Percentiles rank a stretch among this genome's conserved stretches.
These are phyloP conservation scores for Sebastes nivosus DNA, from an alignment of 2,797 vertebrate genomes.

Conservation along the genomic window DNA sequence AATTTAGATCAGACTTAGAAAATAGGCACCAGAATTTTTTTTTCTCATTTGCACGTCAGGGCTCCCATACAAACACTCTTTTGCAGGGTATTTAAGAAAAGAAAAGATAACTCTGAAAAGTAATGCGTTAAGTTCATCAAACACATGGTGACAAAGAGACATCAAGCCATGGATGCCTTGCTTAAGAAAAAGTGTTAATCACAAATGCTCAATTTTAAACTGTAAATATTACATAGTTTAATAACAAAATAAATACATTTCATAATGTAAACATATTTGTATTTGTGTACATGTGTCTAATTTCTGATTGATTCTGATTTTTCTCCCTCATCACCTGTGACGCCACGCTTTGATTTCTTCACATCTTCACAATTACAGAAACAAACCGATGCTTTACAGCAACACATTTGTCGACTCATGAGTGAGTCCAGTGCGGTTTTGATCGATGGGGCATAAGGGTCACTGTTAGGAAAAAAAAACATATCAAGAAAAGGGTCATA, in stretches of 20 bases:
- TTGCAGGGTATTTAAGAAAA: background rate
- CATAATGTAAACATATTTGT: background rate
- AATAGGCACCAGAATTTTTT: background rate
- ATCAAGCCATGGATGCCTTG: background rate
- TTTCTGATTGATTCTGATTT: background rate
- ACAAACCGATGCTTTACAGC: background rate
- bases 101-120: background rate
- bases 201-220: background rate
- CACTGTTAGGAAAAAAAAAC: background rate
- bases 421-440: background rate
- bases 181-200: background rate
- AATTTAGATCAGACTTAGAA: background rate
- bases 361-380: background rate
- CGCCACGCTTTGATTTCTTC: background rate
- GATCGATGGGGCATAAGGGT: background rate
- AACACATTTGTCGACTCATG: background rate
- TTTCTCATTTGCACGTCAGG: background rate
- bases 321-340: background rate
- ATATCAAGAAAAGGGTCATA: background rate
- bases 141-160: background rate
- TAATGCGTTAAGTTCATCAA: background rate
- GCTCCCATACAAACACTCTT: background rate
- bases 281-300: background rate
- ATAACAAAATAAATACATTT: conserved; percentile 5
- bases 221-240: background rate